A percentile compares a stretch with the other conserved stretches of the same genome.
Conservation (phyloP, 2,888 invertebrate genomes). For the Portevinia maculata region DNA sequence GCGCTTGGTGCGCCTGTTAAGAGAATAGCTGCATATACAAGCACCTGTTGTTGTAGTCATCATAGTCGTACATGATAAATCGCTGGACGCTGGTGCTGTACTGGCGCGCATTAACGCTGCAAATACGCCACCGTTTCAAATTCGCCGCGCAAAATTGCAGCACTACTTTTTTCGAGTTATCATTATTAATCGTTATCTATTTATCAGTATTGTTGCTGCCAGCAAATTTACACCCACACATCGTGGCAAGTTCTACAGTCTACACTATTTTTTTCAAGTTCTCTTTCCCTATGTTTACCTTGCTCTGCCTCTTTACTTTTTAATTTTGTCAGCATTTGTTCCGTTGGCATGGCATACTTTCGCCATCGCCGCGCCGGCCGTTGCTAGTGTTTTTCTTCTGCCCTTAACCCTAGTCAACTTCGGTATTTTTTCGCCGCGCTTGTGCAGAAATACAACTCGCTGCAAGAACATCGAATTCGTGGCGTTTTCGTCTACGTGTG, state of each 20-base stretch:
- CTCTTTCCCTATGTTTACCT: background rate
- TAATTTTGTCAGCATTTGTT: slow-evolving; percentile 33
- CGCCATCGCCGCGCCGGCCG: too few species aligned
- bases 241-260: background rate
- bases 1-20: background rate
- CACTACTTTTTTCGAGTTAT: background rate
- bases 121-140: slow-evolving; percentile 1
- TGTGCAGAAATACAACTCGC: slow-evolving; percentile 60
- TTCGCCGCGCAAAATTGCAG: background rate
- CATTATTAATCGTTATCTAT: too few species aligned
- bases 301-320: background rate
- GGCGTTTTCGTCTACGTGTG: slow-evolving; percentile 16
- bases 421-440: slow-evolving; percentile 49
- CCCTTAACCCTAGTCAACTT: slow-evolving; percentile 3
- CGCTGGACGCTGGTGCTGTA: too few species aligned
- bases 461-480: slow-evolving; percentile 33
- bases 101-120: background rate
- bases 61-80: too few species aligned
- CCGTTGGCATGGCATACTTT: slow-evolving; percentile 37
- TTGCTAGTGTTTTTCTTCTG: slow-evolving; percentile 14
- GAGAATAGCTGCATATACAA: slow-evolving; percentile 3
- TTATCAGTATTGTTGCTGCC: too few species aligned
- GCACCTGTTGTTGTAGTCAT: slow-evolving; percentile 50
- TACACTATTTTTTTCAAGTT: background rate
- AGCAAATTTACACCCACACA: too few species aligned